A percentile compares a stretch with the other conserved stretches of the same genome.
phyloP scores from a whole-genome alignment of 2,888 invertebrate species.

The Prosopocoilus inquinatus region DNA sequence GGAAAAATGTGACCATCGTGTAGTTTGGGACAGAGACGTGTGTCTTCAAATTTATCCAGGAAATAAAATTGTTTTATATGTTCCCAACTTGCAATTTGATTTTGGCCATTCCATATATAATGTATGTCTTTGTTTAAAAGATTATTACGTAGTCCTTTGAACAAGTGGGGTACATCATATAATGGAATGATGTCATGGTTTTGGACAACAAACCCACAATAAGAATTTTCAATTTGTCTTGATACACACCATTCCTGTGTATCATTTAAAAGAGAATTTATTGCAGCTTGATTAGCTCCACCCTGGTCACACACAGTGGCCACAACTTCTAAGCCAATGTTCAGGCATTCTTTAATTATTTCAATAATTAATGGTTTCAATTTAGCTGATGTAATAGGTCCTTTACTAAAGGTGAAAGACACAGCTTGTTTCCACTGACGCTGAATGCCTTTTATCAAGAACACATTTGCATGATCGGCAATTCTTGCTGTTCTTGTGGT shows the following conservation, averaged over 20 bases:
- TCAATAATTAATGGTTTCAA: no score
- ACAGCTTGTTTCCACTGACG: no score
- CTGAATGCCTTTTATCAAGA: no score
- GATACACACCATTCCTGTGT: not conserved
- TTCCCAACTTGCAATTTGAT: constrained; percentile 7
- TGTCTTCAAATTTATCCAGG: constrained; percentile 14
- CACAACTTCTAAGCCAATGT: not conserved
- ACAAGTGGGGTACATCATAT: constrained; percentile 18
- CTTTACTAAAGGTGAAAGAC: no score
- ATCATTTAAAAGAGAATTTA: constrained; percentile 3
- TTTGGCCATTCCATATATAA: constrained; percentile 1
- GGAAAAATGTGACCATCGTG: constrained; percentile 14
- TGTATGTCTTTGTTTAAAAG: constrained; percentile 4
- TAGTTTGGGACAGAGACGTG: constrained; percentile 7
- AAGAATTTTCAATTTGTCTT: not conserved
- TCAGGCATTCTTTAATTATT: no score
- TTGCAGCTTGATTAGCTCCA: constrained; percentile 19
- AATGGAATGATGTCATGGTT: constrained; percentile 11
- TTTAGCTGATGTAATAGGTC: no score
- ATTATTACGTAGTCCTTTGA: constrained; percentile 20
- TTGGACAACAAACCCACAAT: constrained; percentile 6
- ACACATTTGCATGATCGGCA: no score
- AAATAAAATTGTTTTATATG: constrained; percentile 13
- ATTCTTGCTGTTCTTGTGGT: not conserved
- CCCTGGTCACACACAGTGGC: no score